Evolutionary conservation across 2,888 invertebrate genomes (phyloP).

Genomic region (Epinotia demarniana): DNA sequence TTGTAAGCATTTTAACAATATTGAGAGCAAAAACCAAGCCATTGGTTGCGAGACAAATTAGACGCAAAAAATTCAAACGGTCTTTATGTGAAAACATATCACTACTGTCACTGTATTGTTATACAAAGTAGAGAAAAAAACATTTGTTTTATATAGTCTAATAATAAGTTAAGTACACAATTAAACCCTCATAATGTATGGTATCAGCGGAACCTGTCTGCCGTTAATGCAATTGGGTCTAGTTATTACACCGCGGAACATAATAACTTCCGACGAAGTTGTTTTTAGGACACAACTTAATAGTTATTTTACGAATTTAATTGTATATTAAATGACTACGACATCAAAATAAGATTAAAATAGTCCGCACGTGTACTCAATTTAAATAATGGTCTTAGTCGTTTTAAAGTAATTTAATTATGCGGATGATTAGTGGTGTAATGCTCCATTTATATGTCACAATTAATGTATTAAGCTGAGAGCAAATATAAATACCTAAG

Average conservation of each 20-base stretch:
- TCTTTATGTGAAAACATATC: no score
- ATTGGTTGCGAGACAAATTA: no score
- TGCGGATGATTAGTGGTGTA: background rate
- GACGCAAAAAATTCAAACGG: no score
- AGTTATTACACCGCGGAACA: background rate
- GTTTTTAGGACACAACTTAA: background rate
- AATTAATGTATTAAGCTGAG: background rate
- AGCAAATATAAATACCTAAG: background rate
- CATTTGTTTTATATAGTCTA: no score
- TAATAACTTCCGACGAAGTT: background rate
- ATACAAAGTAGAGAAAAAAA: no score
- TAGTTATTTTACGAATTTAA: background rate
- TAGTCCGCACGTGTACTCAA: background rate
- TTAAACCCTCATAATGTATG: background rate
- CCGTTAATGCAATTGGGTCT: background rate
- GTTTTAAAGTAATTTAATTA: slow-evolving; percentile 3
- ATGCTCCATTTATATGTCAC: background rate
- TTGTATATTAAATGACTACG: slow-evolving; percentile 1
- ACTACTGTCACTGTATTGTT: no score
- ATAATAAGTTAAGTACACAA: background rate
- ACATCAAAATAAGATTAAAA: slow-evolving; percentile 4
- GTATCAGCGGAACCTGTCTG: background rate
- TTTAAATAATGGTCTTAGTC: background rate
- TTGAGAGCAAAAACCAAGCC: no score
- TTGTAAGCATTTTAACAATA: no score